Base-by-base conservation (phyloP, 2,888 invertebrate genomes). In the Caenorhabditis sinica region DNA sequence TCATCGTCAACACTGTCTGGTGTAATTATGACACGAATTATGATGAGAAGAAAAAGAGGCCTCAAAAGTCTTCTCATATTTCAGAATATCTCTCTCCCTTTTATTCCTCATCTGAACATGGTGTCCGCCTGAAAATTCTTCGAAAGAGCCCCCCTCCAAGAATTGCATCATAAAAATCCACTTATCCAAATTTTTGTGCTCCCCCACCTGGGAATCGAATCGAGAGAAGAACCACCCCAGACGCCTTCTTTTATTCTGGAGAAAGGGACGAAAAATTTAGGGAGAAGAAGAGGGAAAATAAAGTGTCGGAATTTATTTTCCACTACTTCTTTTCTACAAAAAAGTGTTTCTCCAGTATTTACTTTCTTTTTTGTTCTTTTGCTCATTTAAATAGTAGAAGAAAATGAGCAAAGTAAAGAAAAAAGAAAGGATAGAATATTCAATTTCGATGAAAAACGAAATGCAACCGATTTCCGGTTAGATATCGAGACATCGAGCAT, bases 141-240 rank as follows among this genome's bases (percentile, higher is more conserved):
- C n/a, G n/a, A 33, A n/a, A 17, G 56, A 11, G 56, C n/a, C 13
- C 23, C 45, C 11, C n/a, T n/a, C n/a, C 45, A 76, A 56, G 15
- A 56, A 76, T 76, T 76, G 68, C 68, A 69, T 77, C 76, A 77
- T 77, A 77, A 71, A 71, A 79, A 79, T 79, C 71, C 77, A 79
- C 77, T 79, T 79, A 53, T 28, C 71, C 63, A 79, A 79, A 79
- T 71, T 61, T 61, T 43, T 23, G n/a, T 43, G 53, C 33, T 20
- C 36, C 77, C 69, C 77, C 77, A 79, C 77, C 77, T 71, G 77
- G 61, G 77, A 79, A 71, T 76, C 60, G 49, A 49, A 45, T 65
- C 40, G 40, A 40, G 20, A 36, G 13, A 40, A 40, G 40, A 40
- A 40, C 11, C 6, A 40, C 11, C n/a, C 60, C 45, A 13, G 28